Conservation (phyloP, 2,113 vertebrate genomes). For the Sula dactylatra region DNA sequence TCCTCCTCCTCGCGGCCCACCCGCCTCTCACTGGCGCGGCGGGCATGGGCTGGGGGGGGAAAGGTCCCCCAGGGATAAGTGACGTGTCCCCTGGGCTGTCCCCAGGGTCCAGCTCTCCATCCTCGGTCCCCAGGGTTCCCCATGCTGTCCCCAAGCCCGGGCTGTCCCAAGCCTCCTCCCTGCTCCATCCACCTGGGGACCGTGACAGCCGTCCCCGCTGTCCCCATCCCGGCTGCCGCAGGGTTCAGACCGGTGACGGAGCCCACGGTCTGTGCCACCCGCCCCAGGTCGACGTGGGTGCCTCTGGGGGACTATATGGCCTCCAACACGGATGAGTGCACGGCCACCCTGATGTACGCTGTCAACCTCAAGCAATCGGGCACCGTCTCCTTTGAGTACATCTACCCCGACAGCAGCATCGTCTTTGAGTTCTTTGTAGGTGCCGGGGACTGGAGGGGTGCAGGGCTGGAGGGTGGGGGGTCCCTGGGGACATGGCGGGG, state of each 20-base stretch:
- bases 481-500: neutral
- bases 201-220: rapidly evolving
- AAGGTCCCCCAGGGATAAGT: neutral
- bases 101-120: neutral
- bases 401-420: conserved; percentile 89
- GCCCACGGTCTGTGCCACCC: neutral
- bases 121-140: neutral
- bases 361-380: conserved; percentile 92
- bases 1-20: neutral
- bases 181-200: neutral
- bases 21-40: rapidly evolving
- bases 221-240: rapidly evolving
- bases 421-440: conserved; percentile 96
- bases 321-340: conserved; percentile 95
- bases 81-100: neutral
- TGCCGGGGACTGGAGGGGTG: neutral
- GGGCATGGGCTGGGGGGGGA: rapidly evolving
- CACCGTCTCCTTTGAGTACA: conserved; percentile 87
- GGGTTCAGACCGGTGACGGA: neutral
- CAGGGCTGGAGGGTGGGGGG: neutral
- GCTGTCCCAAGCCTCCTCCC: neutral
- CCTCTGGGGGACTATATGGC: conserved; percentile 86
- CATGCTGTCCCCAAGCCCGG: neutral
- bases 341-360: conserved; percentile 87
- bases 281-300: conserved; percentile 87